phyloP scores from a whole-genome alignment of 2,113 vertebrate species.

The Periophthalmodon schlosseri region DNA sequence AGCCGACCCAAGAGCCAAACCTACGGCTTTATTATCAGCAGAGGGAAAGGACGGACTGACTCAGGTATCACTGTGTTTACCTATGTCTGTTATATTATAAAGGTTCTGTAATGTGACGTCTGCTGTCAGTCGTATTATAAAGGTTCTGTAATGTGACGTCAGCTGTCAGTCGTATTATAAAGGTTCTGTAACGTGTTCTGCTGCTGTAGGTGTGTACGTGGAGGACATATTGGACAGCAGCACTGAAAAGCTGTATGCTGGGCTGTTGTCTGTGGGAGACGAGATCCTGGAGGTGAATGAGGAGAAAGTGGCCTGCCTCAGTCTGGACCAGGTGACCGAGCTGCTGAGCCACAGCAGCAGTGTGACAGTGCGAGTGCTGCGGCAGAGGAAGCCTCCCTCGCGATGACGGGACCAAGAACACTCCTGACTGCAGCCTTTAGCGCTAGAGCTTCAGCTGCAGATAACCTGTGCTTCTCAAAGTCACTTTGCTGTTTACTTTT shows the following conservation, averaged over 20 bases:
- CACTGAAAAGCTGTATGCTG: slow-evolving; percentile 84
- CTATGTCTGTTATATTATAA: too few species aligned
- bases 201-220: slow-evolving; percentile 82
- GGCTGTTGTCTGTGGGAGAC: slow-evolving; percentile 84
- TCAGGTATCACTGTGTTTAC: slow-evolving; percentile 70
- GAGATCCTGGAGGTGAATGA: slow-evolving; percentile 89
- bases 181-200: neutral
- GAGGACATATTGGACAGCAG: slow-evolving; percentile 81
- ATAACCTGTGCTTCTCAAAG: neutral
- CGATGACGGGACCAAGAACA: neutral
- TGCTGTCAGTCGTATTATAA: too few species aligned
- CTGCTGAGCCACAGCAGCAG: slow-evolving; percentile 71
- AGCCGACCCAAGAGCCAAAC: slow-evolving; percentile 56
- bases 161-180: neutral
- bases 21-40: slow-evolving; percentile 83
- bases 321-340: slow-evolving; percentile 73
- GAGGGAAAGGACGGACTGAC: slow-evolving; percentile 77
- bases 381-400: slow-evolving; percentile 57
- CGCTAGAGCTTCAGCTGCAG: neutral
- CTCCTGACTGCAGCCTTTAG: neutral
- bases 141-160: too few species aligned
- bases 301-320: slow-evolving; percentile 80
- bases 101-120: too few species aligned
- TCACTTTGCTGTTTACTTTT: neutral
- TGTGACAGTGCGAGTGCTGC: slow-evolving; percentile 78